Percentiles rank a stretch among this genome's conserved stretches.
These are phyloP conservation scores for Sebastes miniatus DNA, from an alignment of 2,797 vertebrate genomes.

Conservation along the genomic window DNA sequence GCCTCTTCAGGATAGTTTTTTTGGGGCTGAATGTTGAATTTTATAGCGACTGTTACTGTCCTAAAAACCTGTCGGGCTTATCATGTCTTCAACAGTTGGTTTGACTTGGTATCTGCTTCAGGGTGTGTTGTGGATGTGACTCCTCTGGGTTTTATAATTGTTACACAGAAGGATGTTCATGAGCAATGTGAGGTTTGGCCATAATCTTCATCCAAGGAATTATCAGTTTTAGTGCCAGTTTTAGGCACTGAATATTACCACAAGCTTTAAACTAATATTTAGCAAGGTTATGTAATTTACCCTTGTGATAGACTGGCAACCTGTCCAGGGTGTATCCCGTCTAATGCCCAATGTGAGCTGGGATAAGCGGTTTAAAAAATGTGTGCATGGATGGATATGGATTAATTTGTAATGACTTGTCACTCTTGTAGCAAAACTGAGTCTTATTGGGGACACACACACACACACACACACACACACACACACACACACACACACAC, in stretches of 20 bases:
- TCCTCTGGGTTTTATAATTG: background rate
- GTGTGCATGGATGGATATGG: slow-evolving; percentile 37
- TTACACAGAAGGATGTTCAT: background rate
- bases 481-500: background rate
- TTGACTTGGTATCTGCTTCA: background rate
- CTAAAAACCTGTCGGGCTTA: background rate
- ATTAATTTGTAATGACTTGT: slow-evolving; percentile 57
- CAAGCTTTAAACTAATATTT: slow-evolving; percentile 1
- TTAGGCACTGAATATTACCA: slow-evolving; percentile 4
- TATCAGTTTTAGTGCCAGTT: background rate
- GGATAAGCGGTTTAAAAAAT: slow-evolving; percentile 44
- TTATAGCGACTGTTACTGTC: background rate
- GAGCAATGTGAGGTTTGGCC: background rate
- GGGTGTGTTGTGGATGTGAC: background rate
- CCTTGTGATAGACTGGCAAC: slow-evolving; percentile 16
- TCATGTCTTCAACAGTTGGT: background rate
- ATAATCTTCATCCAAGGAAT: slow-evolving; percentile 18
- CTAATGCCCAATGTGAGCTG: slow-evolving; percentile 18
- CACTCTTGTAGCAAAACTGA: slow-evolving; percentile 17
- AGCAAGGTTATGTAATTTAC: slow-evolving; percentile 26
- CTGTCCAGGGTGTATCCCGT: background rate
- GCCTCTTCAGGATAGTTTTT: background rate
- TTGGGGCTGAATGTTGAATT: slow-evolving; percentile 5
- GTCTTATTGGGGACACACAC: background rate
- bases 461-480: background rate